Conservation (phyloP, 2,888 invertebrate species). For the Sipunculus nudus region DNA sequence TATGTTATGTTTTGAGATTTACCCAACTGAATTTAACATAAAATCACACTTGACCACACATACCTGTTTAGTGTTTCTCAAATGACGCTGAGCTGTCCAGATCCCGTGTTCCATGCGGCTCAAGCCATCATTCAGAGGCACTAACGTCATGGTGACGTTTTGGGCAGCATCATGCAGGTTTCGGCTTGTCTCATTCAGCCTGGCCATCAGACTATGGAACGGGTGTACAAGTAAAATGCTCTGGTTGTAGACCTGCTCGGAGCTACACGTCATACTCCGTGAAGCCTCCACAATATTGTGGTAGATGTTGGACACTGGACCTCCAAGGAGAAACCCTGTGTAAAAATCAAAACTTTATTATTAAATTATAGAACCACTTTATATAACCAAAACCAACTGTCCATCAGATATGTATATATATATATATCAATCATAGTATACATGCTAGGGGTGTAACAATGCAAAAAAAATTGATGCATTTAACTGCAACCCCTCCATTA, state of each 20-base stretch:
- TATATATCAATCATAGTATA: too few relatives aligned
- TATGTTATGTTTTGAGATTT: neutral
- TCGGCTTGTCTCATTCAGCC: constrained; percentile 37
- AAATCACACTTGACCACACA: constrained; percentile 3
- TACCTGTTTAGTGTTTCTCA: constrained; percentile 34
- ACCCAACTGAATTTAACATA: neutral
- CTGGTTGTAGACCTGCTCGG: constrained; percentile 43
- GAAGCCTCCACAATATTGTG: constrained; percentile 39
- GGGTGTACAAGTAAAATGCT: constrained; percentile 39
- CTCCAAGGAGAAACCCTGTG: constrained; percentile 37
- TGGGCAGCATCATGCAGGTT: constrained; percentile 32
- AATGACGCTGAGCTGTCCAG: constrained; percentile 27
- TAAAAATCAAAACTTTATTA: too few relatives aligned
- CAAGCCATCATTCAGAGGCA: constrained; percentile 34
- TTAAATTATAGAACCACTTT: too few relatives aligned
- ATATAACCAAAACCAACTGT: too few relatives aligned
- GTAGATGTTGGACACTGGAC: constrained; percentile 41
- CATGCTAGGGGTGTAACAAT: too few relatives aligned
- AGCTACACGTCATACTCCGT: constrained; percentile 36
- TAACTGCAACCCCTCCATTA: too few relatives aligned
- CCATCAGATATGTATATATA: too few relatives aligned
- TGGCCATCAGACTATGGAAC: constrained; percentile 41
- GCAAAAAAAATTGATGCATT: too few relatives aligned
- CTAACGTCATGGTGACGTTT: constrained; percentile 31
- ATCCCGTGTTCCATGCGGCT: constrained; percentile 27